Evolutionary conservation across 2,113 vertebrate genomes (phyloP).

Genomic region (Silurus asotus): DNA sequence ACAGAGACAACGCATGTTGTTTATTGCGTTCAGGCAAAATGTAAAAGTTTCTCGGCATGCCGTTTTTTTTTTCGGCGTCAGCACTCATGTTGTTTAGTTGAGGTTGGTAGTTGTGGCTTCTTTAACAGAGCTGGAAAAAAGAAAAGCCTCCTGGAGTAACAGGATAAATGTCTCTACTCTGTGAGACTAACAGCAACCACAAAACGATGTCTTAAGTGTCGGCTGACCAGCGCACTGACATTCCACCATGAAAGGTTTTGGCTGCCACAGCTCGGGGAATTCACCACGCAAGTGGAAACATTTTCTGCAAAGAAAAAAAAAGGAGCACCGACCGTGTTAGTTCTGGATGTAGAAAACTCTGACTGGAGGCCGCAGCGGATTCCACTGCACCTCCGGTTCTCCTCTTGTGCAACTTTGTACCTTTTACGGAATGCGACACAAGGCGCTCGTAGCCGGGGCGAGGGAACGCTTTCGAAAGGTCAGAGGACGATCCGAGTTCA

Average conservation of each 20-base stretch:
- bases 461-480: slow-evolving; percentile 42
- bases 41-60: slow-evolving; percentile 2
- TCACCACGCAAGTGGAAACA: slow-evolving; percentile 36
- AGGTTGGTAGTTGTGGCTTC: slow-evolving; percentile 23
- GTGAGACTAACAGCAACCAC: slow-evolving; percentile 26
- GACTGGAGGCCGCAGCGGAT: neutral
- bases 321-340: neutral
- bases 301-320: neutral
- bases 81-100: slow-evolving; percentile 12
- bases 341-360: slow-evolving; percentile 19
- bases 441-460: slow-evolving; percentile 1
- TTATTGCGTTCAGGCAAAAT: slow-evolving; percentile 15
- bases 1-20: neutral
- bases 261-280: slow-evolving; percentile 11
- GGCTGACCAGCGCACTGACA: neutral
- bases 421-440: slow-evolving; percentile 47
- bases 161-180: slow-evolving; percentile 28
- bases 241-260: slow-evolving; percentile 41
- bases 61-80: slow-evolving; percentile 5
- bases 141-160: neutral
- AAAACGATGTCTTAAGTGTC: slow-evolving; percentile 35
- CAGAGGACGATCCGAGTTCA: slow-evolving; percentile 41
- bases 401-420: slow-evolving; percentile 38
- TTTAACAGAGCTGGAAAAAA: slow-evolving; percentile 25
- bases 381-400: slow-evolving; percentile 2